Evolutionary conservation across 2,888 invertebrate genomes (phyloP).

Genomic region (Latrodectus hesperus): DNA sequence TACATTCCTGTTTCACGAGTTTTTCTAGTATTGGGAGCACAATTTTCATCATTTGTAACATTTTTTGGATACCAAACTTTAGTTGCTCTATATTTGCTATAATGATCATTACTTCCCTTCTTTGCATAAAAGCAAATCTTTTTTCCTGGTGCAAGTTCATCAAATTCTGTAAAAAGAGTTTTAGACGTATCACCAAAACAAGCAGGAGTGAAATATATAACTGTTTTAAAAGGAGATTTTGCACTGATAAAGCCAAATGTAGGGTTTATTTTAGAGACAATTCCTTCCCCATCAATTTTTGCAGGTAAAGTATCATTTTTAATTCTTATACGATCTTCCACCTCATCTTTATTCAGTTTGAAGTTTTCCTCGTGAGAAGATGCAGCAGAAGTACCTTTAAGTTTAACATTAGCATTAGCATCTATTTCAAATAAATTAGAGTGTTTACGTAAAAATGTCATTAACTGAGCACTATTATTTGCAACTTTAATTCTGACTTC

Average conservation of each 20-base stretch:
- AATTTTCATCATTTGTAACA: slow-evolving; percentile 18
- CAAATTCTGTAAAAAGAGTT: slow-evolving; percentile 19
- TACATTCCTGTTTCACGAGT: slow-evolving; percentile 39
- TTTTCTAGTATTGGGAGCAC: slow-evolving; percentile 27
- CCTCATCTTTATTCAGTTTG: neutral
- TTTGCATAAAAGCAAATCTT: slow-evolving; percentile 40
- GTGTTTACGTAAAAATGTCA: slow-evolving; percentile 36
- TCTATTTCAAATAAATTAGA: slow-evolving; percentile 21
- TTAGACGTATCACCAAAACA: slow-evolving; percentile 13
- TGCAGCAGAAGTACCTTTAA: neutral
- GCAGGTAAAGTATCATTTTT: neutral
- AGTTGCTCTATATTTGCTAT: slow-evolving; percentile 45
- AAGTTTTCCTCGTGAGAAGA: neutral
- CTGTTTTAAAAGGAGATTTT: slow-evolving; percentile 39
- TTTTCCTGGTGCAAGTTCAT: slow-evolving; percentile 8
- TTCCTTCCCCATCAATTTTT: slow-evolving; percentile 16
- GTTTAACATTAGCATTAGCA: slow-evolving; percentile 15
- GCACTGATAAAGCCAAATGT: slow-evolving; percentile 46
- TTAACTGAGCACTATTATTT: slow-evolving; percentile 5
- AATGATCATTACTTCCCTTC: slow-evolving; percentile 3
- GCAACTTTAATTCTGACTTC: slow-evolving; percentile 22
- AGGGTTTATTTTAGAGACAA: slow-evolving; percentile 36
- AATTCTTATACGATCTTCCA: no score
- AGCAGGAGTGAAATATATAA: slow-evolving; percentile 40
- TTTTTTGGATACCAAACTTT: slow-evolving; percentile 39